These are phyloP conservation scores for Panorpa germanica DNA, from an alignment of 2,888 invertebrate species.

Conservation along the genomic window DNA sequence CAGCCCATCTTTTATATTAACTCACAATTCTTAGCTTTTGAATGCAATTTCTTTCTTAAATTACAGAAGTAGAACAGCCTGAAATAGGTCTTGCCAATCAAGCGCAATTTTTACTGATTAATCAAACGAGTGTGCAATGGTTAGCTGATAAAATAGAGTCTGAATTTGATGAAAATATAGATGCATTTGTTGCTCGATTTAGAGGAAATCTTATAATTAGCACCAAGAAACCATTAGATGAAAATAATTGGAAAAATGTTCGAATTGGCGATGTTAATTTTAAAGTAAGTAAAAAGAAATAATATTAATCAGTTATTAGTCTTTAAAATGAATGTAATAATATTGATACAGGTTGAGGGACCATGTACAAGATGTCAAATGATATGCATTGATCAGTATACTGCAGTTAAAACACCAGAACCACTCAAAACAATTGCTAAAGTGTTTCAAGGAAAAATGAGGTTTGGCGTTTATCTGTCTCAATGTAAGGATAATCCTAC, in stretches of 20 bases:
- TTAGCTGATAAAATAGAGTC: constrained; percentile 37
- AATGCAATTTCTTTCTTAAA: background rate
- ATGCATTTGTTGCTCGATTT: constrained; percentile 56
- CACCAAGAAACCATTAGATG: constrained; percentile 52
- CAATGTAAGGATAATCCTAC: too few relatives aligned
- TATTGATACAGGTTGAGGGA: constrained; percentile 51
- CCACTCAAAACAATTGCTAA: constrained; percentile 57
- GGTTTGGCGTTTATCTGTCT: constrained; percentile 64
- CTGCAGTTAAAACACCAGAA: constrained; percentile 60
- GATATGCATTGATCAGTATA: constrained; percentile 83
- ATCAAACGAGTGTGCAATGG: constrained; percentile 56
- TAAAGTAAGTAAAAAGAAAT: constrained; percentile 28
- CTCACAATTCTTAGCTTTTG: too few relatives aligned
- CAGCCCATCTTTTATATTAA: constrained; percentile 12
- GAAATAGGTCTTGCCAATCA: constrained; percentile 56
- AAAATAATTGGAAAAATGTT: constrained; percentile 49
- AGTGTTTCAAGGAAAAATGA: constrained; percentile 53
- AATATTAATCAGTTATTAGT: constrained; percentile 1
- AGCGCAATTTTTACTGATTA: constrained; percentile 71
- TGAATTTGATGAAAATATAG: constrained; percentile 26
- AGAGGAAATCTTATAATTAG: constrained; percentile 78
- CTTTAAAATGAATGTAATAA: constrained; percentile 10
- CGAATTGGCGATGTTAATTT: constrained; percentile 44
- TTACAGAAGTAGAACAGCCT: constrained; percentile 15
- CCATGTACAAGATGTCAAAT: constrained; percentile 85